phyloP scores from a whole-genome alignment of 2,113 vertebrate species.

The Solenodon paradoxus region DNA sequence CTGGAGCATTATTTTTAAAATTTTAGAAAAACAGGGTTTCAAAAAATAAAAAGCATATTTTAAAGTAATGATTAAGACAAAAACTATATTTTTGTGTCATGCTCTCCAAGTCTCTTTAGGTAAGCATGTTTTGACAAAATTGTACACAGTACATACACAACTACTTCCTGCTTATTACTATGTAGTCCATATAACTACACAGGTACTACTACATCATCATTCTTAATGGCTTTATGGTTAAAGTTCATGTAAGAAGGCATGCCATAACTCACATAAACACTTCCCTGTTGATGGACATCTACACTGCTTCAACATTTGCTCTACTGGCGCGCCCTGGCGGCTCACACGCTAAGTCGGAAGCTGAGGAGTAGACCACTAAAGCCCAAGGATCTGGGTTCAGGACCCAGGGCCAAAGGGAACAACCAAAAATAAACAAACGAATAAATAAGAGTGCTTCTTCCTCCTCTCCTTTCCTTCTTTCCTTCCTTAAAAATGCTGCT shows the following conservation, averaged over 20 bases:
- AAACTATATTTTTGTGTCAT: not conserved
- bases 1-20: not conserved
- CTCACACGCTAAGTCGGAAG: too few species aligned
- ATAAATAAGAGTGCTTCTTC: too few species aligned
- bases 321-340: too few species aligned
- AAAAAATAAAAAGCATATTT: not conserved
- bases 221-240: not conserved
- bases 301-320: not conserved
- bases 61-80: not conserved
- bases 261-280: not conserved
- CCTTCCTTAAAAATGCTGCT: too few species aligned
- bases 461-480: too few species aligned
- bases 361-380: too few species aligned
- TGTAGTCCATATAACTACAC: not conserved
- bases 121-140: not conserved
- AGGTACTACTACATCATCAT: not conserved
- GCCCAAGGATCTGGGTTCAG: too few species aligned
- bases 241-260: slow-evolving; percentile 1
- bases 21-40: not conserved
- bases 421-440: too few species aligned
- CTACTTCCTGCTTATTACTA: not conserved
- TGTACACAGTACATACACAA: not conserved
- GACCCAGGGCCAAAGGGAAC: too few species aligned
- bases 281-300: not conserved
- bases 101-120: not conserved